A percentile compares a stretch with the other conserved stretches of the same genome.
Evolutionary conservation across 92 coral and sea anemone species (phyloP).

Genomic region (Virgularia gustaviana): DNA sequence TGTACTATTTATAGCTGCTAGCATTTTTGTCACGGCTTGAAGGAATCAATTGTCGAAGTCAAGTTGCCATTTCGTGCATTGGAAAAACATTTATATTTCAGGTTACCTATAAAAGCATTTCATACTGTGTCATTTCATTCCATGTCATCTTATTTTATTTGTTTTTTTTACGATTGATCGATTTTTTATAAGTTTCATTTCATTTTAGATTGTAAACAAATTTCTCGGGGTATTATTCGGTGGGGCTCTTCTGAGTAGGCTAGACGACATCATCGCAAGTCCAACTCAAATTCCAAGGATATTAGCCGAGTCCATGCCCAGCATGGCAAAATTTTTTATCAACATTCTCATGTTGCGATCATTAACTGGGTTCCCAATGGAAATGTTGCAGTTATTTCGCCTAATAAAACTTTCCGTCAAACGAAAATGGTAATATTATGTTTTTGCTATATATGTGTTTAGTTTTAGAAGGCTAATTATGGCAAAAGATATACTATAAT

Average conservation of each 20-base stretch:
- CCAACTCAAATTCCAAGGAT: constrained; percentile 59
- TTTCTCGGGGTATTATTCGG: constrained; percentile 71
- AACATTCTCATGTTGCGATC: constrained; percentile 63
- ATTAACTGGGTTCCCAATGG: constrained; percentile 63
- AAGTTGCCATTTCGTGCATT: constrained; percentile 66
- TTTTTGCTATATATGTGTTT: no score
- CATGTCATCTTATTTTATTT: no score
- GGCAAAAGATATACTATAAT: no score
- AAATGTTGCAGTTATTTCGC: constrained; percentile 66
- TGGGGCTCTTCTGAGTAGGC: constrained; percentile 57
- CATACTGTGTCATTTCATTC: no score
- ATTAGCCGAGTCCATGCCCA: constrained; percentile 75
- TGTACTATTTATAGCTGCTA: constrained; percentile 61
- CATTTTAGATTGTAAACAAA: constrained; percentile 73
- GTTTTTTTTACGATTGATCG: no score
- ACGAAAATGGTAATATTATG: constrained; percentile 57
- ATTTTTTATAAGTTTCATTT: no score
- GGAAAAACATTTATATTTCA: constrained; percentile 82
- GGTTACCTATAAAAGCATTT: no score
- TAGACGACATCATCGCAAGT: constrained; percentile 41
- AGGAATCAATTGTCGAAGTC: constrained; percentile 68
- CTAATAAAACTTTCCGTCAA: constrained; percentile 63
- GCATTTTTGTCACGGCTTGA: constrained; percentile 61
- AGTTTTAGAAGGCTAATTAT: no score
- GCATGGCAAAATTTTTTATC: constrained; percentile 77